phyloP scores from a whole-genome alignment of 2,797 vertebrate species.

The Bradypodion pumilum region DNA sequence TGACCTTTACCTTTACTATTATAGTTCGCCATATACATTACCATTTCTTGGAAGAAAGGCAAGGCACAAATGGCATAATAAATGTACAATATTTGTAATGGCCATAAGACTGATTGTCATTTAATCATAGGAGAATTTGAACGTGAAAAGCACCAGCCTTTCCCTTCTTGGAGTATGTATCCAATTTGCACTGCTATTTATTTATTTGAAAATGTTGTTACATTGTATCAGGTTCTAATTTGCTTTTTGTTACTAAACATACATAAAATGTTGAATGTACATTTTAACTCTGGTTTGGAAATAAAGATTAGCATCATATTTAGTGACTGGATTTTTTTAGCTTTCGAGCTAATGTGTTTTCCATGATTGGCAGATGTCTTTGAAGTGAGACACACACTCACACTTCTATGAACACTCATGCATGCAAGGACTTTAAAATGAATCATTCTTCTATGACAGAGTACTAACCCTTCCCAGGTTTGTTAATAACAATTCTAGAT shows the following conservation, averaged over 20 bases:
- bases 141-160: not conserved
- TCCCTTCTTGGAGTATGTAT: not conserved
- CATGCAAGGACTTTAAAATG: not conserved
- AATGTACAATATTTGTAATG: not conserved
- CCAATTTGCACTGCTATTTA: constrained; percentile 6
- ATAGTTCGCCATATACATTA: not conserved
- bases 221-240: not conserved
- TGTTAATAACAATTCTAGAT: too few species aligned
- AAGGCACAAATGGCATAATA: not conserved
- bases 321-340: not conserved
- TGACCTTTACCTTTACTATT: too few species aligned
- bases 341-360: not conserved
- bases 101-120: not conserved
- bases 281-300: constrained; percentile 28
- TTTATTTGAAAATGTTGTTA: constrained; percentile 18
- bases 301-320: constrained; percentile 51
- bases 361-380: constrained; percentile 14
- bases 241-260: not conserved
- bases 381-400: not conserved
- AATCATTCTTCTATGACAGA: not conserved
- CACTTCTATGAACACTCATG: not conserved
- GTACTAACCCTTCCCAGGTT: too few species aligned
- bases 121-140: not conserved
- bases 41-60: not conserved
- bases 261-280: not conserved